phyloP scores from a whole-genome alignment of 1,140 invertebrate species.

The Tyrophagus putrescentiae region DNA sequence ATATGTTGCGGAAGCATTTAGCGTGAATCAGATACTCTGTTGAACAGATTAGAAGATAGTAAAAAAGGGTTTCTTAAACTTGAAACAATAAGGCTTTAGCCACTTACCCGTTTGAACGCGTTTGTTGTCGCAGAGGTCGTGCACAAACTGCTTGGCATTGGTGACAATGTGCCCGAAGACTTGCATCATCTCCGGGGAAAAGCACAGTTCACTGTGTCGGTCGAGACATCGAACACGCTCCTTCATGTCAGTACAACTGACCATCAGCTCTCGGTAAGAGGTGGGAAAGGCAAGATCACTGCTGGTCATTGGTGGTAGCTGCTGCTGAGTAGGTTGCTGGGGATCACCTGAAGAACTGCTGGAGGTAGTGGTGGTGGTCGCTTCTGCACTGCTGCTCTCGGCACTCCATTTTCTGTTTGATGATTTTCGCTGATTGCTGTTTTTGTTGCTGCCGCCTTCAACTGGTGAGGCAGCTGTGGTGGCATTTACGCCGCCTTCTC shows the following conservation, averaged over 20 bases:
- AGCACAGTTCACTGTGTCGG: slow-evolving; percentile 23
- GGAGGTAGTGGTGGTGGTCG: neutral
- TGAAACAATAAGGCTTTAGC: neutral
- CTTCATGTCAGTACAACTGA: slow-evolving; percentile 18
- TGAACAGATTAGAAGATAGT: neutral
- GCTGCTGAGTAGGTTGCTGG: no score
- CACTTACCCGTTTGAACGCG: slow-evolving; percentile 22
- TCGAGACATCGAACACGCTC: slow-evolving; percentile 23
- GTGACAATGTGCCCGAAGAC: slow-evolving; percentile 25
- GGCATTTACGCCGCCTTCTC: neutral
- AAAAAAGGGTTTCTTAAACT: slow-evolving; percentile 7
- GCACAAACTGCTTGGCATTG: slow-evolving; percentile 23
- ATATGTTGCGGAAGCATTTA: slow-evolving; percentile 26
- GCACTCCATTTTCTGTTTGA: no score
- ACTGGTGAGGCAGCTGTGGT: neutral
- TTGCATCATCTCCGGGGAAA: slow-evolving; percentile 22
- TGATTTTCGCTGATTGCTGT: neutral
- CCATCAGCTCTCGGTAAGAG: neutral
- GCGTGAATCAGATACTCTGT: slow-evolving; percentile 25
- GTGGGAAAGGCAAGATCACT: slow-evolving; percentile 12
- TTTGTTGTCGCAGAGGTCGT: slow-evolving; percentile 23
- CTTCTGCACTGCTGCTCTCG: no score
- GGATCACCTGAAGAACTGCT: neutral
- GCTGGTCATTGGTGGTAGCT: no score
- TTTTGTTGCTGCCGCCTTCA: neutral